Evolutionary conservation across 2,113 vertebrate species (phyloP), one percentile per base, ranked within the genome.

Genomic region (Antennarius striatus): DNA sequence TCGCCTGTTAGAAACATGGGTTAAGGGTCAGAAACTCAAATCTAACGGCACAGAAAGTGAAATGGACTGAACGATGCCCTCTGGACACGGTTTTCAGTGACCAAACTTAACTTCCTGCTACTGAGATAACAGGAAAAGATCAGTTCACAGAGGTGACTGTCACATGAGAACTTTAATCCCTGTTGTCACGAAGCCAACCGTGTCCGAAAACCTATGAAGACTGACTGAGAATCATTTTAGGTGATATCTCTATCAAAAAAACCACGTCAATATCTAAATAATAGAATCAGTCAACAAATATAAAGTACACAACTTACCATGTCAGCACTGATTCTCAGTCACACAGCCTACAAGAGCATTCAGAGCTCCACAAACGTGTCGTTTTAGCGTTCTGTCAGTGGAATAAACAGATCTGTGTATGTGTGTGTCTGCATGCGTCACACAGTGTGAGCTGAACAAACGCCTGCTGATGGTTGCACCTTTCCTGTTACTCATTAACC

Each of bases 401-500:
- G 8, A 54, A 43, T 11, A 12, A 11, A 40, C 39, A 43, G 42
- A 43, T 43, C 1, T 43, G 32, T 36, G 4, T 36, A 7, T 22
- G 4, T 36, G 32, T 43, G 42, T 10, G 9, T 43, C 77, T 39
- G 58, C 15, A 10, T 71, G 66, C 71, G 68, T 74, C 71, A 75
- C 7, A 58, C 59, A 57, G 67, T 29, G 3, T 11, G 75, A 71
- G 49, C 68, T 78, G 60, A 69, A 40, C 76, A 73, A 77, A 73
- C 2, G 56, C 68, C 75, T 79, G 74, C 83, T 83, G 71, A 85
- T 78, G 79, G 77, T 69, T 82, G 76, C 74, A 77, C 89, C 81
- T 83, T 73, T 68, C 40, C 61, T 52, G 81, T 90, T 86, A 90
- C 72, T 88, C 79, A 91, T 92, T 93, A 88, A 92, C 90, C 54